Evolutionary conservation across 2,113 vertebrate species (phyloP), one percentile per base, ranked within the genome.

Genomic region (Osmerus mordax): DNA sequence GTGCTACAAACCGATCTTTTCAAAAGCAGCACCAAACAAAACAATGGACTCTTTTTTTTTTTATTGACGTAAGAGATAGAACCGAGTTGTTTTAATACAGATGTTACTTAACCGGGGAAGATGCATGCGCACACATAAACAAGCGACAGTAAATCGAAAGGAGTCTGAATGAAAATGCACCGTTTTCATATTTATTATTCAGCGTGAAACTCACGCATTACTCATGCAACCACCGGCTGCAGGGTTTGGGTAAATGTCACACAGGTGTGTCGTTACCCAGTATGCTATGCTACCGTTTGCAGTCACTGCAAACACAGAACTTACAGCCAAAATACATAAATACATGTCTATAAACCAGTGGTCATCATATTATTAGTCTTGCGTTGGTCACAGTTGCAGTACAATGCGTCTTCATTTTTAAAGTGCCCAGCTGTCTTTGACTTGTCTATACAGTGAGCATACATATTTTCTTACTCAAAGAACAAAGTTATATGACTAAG

Each of bases 1-100:
- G 86, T 88, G 86, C 85, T 88, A 81, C 67, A 73, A 81, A 84
- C 66, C 69, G 67, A 77, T 84, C 56, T 73, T 80, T 67, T 56
- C 72, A 71, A 74, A 81, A 61, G 52, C 28, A 79, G 28, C 41
- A 19, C 53, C 21, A 21, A 74, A 19, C 2, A 47, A 67, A 75
- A 61, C 73, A 74, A 75, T 75, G 59, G 63, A 77, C 72, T 73
- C 32, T 41, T 82, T 1, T 72, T 76, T 78, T 85, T 75, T 71
- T 76, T 75, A 64, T 60, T 61, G 75, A 79, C 70, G 61, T 53
- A 59, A 67, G 58, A 21, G 19, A 62, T 56, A 61, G 21, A 60
- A 70, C 64, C 21, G 55, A 75, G 56, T 65, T 71, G 76, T 84
- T 83, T 82, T 67, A 84, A 75, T 29, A 68, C 66, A 61, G 65